These are phyloP conservation scores for Atta cephalotes DNA, from an alignment of 1,140 invertebrate species.

Conservation along the genomic window DNA sequence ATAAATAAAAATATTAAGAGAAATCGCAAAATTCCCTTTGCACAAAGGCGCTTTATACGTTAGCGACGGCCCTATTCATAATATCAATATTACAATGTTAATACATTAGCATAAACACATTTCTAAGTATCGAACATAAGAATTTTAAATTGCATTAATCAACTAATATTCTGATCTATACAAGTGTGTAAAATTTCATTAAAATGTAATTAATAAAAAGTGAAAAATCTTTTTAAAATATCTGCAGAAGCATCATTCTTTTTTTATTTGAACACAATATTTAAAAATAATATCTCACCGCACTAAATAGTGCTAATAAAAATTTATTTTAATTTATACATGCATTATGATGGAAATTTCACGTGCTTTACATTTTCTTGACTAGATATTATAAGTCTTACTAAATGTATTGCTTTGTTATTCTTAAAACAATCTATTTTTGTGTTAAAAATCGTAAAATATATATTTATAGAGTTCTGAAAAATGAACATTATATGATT, in stretches of 20 bases:
- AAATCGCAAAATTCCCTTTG: too few species aligned
- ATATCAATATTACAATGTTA: not conserved
- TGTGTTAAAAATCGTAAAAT: constrained; percentile 31
- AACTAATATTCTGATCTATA: not conserved
- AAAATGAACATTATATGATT: constrained; percentile 8
- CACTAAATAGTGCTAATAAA: constrained; percentile 10
- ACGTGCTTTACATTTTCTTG: constrained; percentile 42
- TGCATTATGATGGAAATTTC: constrained; percentile 20
- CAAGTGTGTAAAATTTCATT: not conserved
- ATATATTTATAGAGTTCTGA: not conserved
- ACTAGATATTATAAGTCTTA: constrained; percentile 61
- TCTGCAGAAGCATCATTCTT: not conserved
- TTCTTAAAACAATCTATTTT: constrained; percentile 26
- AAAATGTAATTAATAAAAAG: constrained; percentile 22
- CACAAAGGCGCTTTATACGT: too few species aligned
- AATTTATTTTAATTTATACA: constrained; percentile 38
- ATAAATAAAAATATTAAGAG: too few species aligned
- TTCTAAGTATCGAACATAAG: not conserved
- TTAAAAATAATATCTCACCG: constrained; percentile 23
- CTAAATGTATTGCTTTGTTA: constrained; percentile 42
- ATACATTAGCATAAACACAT: not conserved
- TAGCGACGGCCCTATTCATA: not conserved
- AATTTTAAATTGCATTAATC: not conserved
- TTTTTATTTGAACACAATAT: constrained; percentile 11
- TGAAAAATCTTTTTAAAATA: not conserved